Percentiles rank a stretch among this genome's conserved stretches.
phyloP scores from a whole-genome alignment of 2,888 invertebrate genomes.

The Opisthograptis luteolata region DNA sequence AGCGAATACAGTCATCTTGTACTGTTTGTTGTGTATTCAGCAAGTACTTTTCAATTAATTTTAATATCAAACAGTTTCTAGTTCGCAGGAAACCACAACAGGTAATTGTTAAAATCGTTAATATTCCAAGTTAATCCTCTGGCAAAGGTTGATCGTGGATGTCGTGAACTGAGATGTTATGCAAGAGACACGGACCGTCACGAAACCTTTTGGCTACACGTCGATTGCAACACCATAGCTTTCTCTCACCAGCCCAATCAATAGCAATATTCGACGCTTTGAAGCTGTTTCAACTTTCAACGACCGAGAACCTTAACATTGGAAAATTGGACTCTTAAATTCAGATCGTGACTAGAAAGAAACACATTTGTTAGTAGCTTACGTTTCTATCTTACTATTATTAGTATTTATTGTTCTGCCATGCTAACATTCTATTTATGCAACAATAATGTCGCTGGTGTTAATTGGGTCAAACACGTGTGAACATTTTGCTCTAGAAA shows the following conservation, averaged over 20 bases:
- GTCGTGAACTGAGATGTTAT: slow-evolving; percentile 61
- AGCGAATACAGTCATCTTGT: slow-evolving; percentile 21
- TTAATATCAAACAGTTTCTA: neutral
- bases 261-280: slow-evolving; percentile 47
- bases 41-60: no score
- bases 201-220: slow-evolving; percentile 72
- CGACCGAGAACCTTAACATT: slow-evolving; percentile 13
- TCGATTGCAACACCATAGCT: slow-evolving; percentile 66
- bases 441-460: slow-evolving; percentile 11
- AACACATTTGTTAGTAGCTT: neutral
- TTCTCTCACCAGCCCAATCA: slow-evolving; percentile 60
- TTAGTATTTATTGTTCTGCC: no score
- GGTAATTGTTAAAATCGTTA: slow-evolving; percentile 14
- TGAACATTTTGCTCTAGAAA: slow-evolving; percentile 21
- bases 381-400: neutral
- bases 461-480: slow-evolving; percentile 27
- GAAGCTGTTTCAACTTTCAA: slow-evolving; percentile 37
- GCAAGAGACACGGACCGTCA: slow-evolving; percentile 69
- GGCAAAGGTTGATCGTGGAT: slow-evolving; percentile 47
- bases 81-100: neutral
- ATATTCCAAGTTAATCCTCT: slow-evolving; percentile 22
- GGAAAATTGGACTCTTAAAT: slow-evolving; percentile 1
- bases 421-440: slow-evolving; percentile 15
- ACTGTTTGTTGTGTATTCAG: slow-evolving; percentile 3
- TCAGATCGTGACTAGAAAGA: neutral